Base-by-base conservation (phyloP, 2,113 vertebrate genomes). In the Xiphorhynchus elegans region DNA sequence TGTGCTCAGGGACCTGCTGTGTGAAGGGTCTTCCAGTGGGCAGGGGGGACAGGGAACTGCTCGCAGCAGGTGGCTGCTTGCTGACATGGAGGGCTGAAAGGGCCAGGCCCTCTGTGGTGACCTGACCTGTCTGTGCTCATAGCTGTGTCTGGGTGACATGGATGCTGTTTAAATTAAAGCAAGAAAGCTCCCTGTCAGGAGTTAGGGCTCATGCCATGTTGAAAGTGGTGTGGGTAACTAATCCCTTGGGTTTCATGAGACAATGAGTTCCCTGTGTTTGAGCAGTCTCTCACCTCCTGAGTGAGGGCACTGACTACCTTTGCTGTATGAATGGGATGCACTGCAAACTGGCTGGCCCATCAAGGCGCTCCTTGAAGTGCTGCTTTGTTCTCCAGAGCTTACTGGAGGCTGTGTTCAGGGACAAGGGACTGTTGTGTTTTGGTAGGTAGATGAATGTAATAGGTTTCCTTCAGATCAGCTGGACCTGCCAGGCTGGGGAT, bases 261-360 rank as follows among this genome's bases (percentile, higher is more conserved):
- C 17, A 12, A 4, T 2, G 5, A n/a, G 60, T 39, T 60, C 17
- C 20, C 31, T 31, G 17, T 46, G 19, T 82, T 59, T 46, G 42
- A 39, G 21, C n/a, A 26, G 31, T 26, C 35, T 31, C n/a, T 31
- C 15, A 26, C 13, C 23, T 58, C 52, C 37, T 16, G 52, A 11
- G 9, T 35, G 31, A n/a, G 44, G 8, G 5, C 58, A 33, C 18
- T 52, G 69, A 11, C 81, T 20, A 2, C n/a, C 4, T 7, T 21
- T 9, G 2, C n/a, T 21, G 2, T 7, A 10, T 11, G 37, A 58
- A 63, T 4, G 8, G 31, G 29, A 44, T 4, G 3, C 1, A 1
- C 31, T 56, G 56, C 31, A 49, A 47, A 47, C 18, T 23, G 24
- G 28, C 16, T 47, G n/a, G 69, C 23, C 49, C 2, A 5, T 15